These are phyloP conservation scores for Hydrotaea diabolus DNA, from an alignment of 2,888 invertebrate genomes.

Conservation along the genomic window DNA sequence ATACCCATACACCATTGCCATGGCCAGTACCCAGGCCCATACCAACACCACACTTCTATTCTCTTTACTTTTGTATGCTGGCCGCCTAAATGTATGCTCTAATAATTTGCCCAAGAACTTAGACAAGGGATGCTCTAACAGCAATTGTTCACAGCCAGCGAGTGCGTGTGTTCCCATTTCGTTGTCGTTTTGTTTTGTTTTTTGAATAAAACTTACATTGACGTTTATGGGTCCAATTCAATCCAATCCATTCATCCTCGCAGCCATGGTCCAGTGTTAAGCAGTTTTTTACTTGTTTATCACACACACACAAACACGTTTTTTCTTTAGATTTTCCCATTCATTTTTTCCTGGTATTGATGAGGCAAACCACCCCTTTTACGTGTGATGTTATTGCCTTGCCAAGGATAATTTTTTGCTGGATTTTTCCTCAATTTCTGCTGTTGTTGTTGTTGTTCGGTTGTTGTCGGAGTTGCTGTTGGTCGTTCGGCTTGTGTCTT, in stretches of 20 bases:
- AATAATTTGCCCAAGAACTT: conserved; percentile 43
- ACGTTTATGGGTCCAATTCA: conserved; percentile 50
- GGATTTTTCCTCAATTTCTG: conserved; percentile 36
- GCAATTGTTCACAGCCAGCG: conserved; percentile 16
- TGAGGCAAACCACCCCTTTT: conserved; percentile 60
- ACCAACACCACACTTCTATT: not conserved
- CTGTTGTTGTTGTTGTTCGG: too few species aligned
- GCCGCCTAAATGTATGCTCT: conserved; percentile 56
- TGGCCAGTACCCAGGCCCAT: not conserved
- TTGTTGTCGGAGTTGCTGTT: not conserved
- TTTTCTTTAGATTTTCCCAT: conserved; percentile 50
- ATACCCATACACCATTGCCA: not conserved
- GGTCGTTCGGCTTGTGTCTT: conserved; percentile 37
- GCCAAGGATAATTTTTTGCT: not conserved
- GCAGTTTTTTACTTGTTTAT: conserved; percentile 64
- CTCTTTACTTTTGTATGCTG: conserved; percentile 29
- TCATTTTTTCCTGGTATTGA: conserved; percentile 51
- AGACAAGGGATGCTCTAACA: conserved; percentile 21
- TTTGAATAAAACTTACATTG: conserved; percentile 60
- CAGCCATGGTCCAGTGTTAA: conserved; percentile 53
- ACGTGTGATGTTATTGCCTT: not conserved
- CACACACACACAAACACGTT: conserved; percentile 1
- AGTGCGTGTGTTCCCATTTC: conserved; percentile 6
- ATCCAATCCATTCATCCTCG: conserved; percentile 12
- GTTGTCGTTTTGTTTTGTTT: not conserved